Evolutionary conservation across 2,797 vertebrate genomes (phyloP).

Genomic region (Meriones psammophilus): DNA sequence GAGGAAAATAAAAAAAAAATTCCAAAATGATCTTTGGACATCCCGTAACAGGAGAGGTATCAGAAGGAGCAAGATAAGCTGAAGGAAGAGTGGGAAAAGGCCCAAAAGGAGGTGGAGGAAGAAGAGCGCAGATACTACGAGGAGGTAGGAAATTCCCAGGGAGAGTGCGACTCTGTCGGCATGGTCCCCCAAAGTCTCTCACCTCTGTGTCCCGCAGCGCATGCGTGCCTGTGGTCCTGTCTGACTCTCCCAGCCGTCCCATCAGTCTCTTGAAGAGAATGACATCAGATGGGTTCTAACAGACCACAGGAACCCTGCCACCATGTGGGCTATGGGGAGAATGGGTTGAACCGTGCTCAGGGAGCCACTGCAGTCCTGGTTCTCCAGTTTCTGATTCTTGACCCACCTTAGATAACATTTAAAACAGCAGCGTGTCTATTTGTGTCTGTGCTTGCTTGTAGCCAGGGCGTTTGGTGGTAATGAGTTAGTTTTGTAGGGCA

Average conservation of each 20-base stretch:
- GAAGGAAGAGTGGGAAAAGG: slow-evolving; percentile 98
- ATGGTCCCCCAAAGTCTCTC: not conserved
- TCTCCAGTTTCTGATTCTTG: slow-evolving; percentile 1
- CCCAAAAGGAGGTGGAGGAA: slow-evolving; percentile 97
- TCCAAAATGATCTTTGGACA: slow-evolving; percentile 29
- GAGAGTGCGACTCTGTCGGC: not conserved
- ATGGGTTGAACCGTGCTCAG: not conserved
- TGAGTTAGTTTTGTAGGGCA: not conserved
- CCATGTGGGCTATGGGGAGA: not conserved
- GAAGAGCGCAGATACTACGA: slow-evolving; percentile 97
- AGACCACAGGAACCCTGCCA: not conserved
- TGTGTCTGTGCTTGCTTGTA: not conserved
- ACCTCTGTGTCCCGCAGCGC: not conserved
- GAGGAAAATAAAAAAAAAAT: not conserved
- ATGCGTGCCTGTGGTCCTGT: too few species aligned
- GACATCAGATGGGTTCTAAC: not conserved
- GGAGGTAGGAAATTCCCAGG: slow-evolving; percentile 90
- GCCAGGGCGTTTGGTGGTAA: not conserved
- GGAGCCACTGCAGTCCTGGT: too few species aligned
- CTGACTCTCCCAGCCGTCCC: not conserved
- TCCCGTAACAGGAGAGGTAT: slow-evolving; percentile 94
- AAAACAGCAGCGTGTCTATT: not conserved
- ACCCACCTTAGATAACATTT: not conserved
- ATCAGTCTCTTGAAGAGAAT: not conserved
- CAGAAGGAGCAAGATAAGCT: slow-evolving; percentile 96